Evolutionary conservation across 2,888 invertebrate species (phyloP), one percentile per base, ranked within the genome.

Genomic region (Agriopis marginaria): DNA sequence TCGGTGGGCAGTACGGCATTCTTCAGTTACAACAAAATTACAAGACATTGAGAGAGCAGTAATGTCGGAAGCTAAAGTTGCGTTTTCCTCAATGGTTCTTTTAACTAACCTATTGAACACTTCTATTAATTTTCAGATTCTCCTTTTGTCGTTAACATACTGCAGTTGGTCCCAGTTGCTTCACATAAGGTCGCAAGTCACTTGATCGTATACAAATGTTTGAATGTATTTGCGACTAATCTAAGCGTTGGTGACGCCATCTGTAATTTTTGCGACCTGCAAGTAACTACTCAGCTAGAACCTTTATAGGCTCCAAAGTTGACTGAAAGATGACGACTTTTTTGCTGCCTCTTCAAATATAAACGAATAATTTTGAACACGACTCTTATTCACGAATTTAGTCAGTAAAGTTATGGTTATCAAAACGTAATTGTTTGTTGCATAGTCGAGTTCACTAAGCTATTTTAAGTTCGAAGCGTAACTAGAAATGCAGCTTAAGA

Each of bases 21-120:
- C 76, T 78, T 80, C 76, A 79, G 76, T 80, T 77, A 50, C 78
- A 79, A 83, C 82, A 79, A 84, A 87, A 86, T 86, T 86, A 84
- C 83, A 82, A 79, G 81, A 81, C 78, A 73, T 67, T 63, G 66
- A 73, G 75, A 70, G 72, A 75, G 76, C 78, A 79, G 79, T 84
- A 85, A 82, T 79, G 77, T 81, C 75, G 74, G 79, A 61, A 44
- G 55, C 32, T 61, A 32, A 55, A 55, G 54, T 55, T 47, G 14
- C 10, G 56, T 50, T 67, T 66, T 53, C 40, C 39, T 55, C 7
- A 17, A 11, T 44, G 42, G 11, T 44, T 56, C 42, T 44, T 44
- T 56, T 5, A 42, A 11, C 11, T 1, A 54, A 32, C 7, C 7
- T 54, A 54, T 23, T 6, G 51, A 23, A 6, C 32, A 23, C 32